Percentiles rank a stretch among this genome's conserved stretches.
phyloP scores from a whole-genome alignment of 1,140 invertebrate species.

The Apis florea region DNA sequence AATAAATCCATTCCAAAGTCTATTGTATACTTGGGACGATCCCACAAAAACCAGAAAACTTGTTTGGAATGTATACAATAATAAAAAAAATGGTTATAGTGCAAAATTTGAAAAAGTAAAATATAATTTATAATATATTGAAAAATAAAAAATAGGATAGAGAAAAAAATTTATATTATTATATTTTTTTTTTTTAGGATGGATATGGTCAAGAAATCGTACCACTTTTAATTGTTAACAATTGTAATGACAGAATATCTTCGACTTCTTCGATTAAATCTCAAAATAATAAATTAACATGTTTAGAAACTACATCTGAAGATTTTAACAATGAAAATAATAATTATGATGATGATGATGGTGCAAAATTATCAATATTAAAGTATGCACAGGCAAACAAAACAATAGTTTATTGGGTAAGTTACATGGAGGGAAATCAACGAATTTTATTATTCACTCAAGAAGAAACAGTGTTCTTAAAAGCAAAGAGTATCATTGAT shows the following conservation, averaged over 20 bases:
- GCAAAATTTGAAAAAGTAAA: constrained; percentile 86
- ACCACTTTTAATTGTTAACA: constrained; percentile 84
- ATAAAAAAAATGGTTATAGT: constrained; percentile 86
- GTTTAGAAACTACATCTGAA: constrained; percentile 51
- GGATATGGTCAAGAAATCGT: constrained; percentile 86
- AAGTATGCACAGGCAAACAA: constrained; percentile 80
- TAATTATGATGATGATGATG: constrained; percentile 66
- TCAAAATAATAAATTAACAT: constrained; percentile 48
- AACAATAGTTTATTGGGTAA: constrained; percentile 91
- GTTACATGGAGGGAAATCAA: constrained; percentile 88
- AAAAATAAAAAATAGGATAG: background rate
- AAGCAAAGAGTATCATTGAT: constrained; percentile 85
- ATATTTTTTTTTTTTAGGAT: constrained; percentile 75
- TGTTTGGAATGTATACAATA: constrained; percentile 92
- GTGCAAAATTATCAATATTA: constrained; percentile 59
- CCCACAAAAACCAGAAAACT: constrained; percentile 86
- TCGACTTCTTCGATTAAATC: constrained; percentile 11
- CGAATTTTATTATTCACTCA: constrained; percentile 90
- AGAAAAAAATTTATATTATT: too few species aligned
- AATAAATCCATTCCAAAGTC: constrained; percentile 88
- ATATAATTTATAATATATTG: background rate
- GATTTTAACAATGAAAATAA: constrained; percentile 68
- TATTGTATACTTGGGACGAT: constrained; percentile 94
- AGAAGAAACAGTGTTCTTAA: constrained; percentile 87
- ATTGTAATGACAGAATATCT: constrained; percentile 14